Evolutionary conservation across 92 coral and sea anemone species (phyloP), one percentile per base, ranked within the genome.

Genomic region (Epizoanthus rinbou): DNA sequence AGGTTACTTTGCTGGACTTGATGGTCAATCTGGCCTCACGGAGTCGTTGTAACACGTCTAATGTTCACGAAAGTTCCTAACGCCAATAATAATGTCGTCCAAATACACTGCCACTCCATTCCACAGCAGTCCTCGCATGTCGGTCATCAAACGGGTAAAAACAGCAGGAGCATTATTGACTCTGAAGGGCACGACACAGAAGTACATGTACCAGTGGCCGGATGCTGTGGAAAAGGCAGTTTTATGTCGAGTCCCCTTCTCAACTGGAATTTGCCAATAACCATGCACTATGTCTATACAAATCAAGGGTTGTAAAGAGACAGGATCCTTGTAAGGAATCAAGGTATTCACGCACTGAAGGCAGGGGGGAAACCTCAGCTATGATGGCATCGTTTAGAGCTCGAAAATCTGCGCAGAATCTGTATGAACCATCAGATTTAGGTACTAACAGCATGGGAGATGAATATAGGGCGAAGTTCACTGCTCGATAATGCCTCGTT

Each of bases 131-230:
- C 85, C 91, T 25, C 73, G 33, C 92, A 80, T 57, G 60, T 85
- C 88, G 3, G 90, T 69, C 93, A 90, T 87, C 17, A 87, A 79
- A 28, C 87, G 91, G 57, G 87, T 59, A 50, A 89, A 86, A 7
- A 82, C 86, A 64, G 84, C 86, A 23, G 93, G 75, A 41, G 80
- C 88, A 68, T 88, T 87, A 23, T 82, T 87, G 15, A 87, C 87
- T 28, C 86, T 73, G 23, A 87, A 87, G 75, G 91, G 91, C 87
- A 84, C 84, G 31, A 83, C 91, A 59, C 60, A 14, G 72, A 88
- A 88, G 75, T 84, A 53, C 87, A 88, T 85, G 75, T 84, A 53
- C 87, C 92, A 80, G 69, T 85, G 84, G 8, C 91, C 80, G 14
- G 81, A 56, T 35, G 64, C 90, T 18, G 87, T 82, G 74, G 86